Conservation (phyloP, 2,888 invertebrate species). For the Phortica okadai region DNA sequence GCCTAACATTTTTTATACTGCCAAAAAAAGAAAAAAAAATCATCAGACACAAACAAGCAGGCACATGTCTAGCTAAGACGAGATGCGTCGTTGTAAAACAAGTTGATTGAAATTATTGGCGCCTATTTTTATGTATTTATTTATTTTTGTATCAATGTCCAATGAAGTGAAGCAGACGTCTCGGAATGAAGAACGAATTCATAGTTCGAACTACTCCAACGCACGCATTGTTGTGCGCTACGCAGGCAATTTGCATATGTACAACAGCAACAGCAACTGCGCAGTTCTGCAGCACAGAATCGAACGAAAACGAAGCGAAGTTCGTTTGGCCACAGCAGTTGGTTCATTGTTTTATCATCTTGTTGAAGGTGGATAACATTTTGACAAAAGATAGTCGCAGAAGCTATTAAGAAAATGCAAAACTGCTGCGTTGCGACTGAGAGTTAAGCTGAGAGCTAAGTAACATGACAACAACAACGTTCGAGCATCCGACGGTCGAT, state of each 20-base stretch:
- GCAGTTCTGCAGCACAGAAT: conserved; percentile 52
- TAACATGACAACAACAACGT: conserved; percentile 32
- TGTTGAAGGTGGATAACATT: conserved; percentile 57
- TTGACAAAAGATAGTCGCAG: conserved; percentile 35
- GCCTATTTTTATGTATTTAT: neutral
- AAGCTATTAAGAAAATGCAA: conserved; percentile 58
- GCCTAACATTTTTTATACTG: too few relatives aligned
- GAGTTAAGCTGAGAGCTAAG: neutral
- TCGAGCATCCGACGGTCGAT: conserved; percentile 48
- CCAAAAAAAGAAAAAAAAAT: too few relatives aligned
- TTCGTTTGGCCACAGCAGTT: neutral
- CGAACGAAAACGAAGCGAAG: conserved; percentile 44
- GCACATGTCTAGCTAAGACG: neutral
- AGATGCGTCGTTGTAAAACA: neutral
- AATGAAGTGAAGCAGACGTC: too few relatives aligned
- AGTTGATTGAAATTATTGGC: neutral
- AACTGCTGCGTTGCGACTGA: conserved; percentile 33
- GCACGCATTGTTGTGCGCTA: neutral
- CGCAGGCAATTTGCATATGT: conserved; percentile 56
- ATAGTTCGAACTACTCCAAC: neutral
- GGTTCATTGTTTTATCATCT: conserved; percentile 62
- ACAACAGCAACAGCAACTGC: conserved; percentile 48
- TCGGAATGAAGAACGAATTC: neutral
- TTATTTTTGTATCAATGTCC: too few relatives aligned
- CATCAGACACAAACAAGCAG: too few relatives aligned